A percentile compares a stretch with the other conserved stretches of the same genome.
phyloP scores from a whole-genome alignment of 2,888 invertebrate genomes.

The Neoascia interrupta region DNA sequence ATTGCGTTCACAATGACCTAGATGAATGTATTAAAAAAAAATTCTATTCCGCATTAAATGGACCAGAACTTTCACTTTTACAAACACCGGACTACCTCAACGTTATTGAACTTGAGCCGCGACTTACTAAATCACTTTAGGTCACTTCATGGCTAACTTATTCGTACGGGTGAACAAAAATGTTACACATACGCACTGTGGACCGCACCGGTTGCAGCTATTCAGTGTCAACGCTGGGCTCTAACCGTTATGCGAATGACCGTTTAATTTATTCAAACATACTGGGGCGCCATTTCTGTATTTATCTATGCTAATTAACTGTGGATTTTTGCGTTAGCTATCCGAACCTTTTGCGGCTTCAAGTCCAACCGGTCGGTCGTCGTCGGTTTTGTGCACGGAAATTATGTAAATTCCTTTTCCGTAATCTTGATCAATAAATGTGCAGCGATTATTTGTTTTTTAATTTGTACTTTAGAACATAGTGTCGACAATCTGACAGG shows the following conservation, averaged over 20 bases:
- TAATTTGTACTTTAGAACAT: too few relatives aligned
- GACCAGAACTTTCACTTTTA: constrained; percentile 44
- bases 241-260: constrained; percentile 4
- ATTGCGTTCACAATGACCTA: constrained; percentile 54
- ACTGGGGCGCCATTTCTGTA: neutral
- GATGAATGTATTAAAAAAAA: constrained; percentile 4
- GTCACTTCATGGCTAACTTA: neutral
- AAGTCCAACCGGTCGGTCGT: constrained; percentile 26
- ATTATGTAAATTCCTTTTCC: constrained; percentile 3
- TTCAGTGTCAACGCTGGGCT: constrained; percentile 4
- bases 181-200: constrained; percentile 36
- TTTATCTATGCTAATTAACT: constrained; percentile 22
- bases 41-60: constrained; percentile 23
- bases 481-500: too few relatives aligned
- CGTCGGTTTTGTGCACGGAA: constrained; percentile 13
- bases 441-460: too few relatives aligned
- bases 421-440: neutral
- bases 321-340: too few relatives aligned
- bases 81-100: constrained; percentile 3
- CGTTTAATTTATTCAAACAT: constrained; percentile 40
- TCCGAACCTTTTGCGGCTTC: neutral
- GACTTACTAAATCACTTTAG: neutral
- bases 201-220: neutral
- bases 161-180: neutral
- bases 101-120: constrained; percentile 56